A percentile compares a stretch with the other conserved stretches of the same genome.
Evolutionary conservation across 2,113 vertebrate genomes (phyloP).

Genomic region (Ctenodactylus gundi): DNA sequence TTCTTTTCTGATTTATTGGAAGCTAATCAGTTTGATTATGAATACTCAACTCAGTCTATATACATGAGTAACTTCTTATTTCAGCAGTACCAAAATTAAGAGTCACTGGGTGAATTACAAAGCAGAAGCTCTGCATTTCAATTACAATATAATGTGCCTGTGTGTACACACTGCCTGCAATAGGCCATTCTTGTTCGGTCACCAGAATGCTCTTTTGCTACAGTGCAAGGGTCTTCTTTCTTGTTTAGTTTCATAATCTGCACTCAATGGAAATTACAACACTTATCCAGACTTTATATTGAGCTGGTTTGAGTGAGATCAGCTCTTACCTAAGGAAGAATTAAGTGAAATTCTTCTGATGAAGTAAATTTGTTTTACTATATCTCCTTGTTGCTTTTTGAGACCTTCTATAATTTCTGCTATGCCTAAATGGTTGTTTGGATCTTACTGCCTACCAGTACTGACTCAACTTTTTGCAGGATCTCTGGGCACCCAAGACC

Average conservation of each 20-base stretch:
- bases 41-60: constrained; percentile 49
- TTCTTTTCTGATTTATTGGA: constrained; percentile 53
- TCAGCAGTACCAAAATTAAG: constrained; percentile 68
- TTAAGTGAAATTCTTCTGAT: constrained; percentile 25
- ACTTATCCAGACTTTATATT: neutral
- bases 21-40: constrained; percentile 55
- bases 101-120: constrained; percentile 43
- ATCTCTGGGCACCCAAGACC: neutral
- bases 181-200: constrained; percentile 15
- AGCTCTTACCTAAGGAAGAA: neutral
- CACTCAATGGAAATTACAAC: neutral
- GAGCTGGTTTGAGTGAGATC: neutral
- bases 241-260: neutral
- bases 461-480: neutral
- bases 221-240: neutral
- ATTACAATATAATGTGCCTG: constrained; percentile 41
- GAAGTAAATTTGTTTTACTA: neutral
- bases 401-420: neutral
- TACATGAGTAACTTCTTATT: constrained; percentile 69
- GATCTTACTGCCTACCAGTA: neutral
- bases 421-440: neutral
- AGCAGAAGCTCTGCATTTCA: constrained; percentile 44
- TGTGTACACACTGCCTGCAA: constrained; percentile 14
- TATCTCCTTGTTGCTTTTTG: constrained; percentile 3
- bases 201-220: constrained; percentile 20